Percentiles rank a stretch among this genome's conserved stretches.
Evolutionary conservation across 1,140 invertebrate genomes (phyloP).

Genomic region (Megalopta genalis): DNA sequence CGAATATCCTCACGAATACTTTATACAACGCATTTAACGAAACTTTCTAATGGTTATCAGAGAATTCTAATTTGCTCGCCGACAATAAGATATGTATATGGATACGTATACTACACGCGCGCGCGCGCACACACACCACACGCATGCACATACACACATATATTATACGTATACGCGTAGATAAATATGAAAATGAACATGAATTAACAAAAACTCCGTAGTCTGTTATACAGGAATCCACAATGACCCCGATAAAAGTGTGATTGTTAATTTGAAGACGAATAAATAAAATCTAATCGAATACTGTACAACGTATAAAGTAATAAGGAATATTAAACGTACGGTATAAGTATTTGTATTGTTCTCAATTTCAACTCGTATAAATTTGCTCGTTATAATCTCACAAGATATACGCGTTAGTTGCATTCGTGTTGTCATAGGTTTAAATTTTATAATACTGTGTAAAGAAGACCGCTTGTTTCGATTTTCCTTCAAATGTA

Average conservation of each 20-base stretch:
- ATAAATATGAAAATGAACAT: not conserved
- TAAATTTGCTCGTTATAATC: slow-evolving; percentile 1
- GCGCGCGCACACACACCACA: no score
- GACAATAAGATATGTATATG: slow-evolving; percentile 6
- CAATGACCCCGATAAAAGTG: not conserved
- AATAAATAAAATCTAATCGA: not conserved
- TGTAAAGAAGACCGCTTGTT: not conserved
- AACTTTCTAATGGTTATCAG: not conserved
- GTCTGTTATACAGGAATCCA: not conserved
- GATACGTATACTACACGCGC: no score
- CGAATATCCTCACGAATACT: slow-evolving; percentile 1
- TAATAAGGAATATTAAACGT: slow-evolving; percentile 9
- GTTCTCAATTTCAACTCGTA: not conserved
- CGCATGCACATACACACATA: no score
- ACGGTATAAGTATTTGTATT: not conserved
- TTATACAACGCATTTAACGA: slow-evolving; percentile 4
- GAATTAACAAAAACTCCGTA: slow-evolving; percentile 1
- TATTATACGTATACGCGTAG: no score
- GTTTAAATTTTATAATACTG: slow-evolving; percentile 9
- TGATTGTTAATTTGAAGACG: slow-evolving; percentile 15
- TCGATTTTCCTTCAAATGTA: slow-evolving; percentile 27
- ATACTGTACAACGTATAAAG: slow-evolving; percentile 27
- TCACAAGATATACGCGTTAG: not conserved
- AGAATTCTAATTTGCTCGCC: slow-evolving; percentile 1
- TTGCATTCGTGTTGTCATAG: slow-evolving; percentile 12